Percentiles rank a stretch among this genome's conserved stretches.
phyloP scores from a whole-genome alignment of 2,113 vertebrate genomes.

The Clarias magur region DNA sequence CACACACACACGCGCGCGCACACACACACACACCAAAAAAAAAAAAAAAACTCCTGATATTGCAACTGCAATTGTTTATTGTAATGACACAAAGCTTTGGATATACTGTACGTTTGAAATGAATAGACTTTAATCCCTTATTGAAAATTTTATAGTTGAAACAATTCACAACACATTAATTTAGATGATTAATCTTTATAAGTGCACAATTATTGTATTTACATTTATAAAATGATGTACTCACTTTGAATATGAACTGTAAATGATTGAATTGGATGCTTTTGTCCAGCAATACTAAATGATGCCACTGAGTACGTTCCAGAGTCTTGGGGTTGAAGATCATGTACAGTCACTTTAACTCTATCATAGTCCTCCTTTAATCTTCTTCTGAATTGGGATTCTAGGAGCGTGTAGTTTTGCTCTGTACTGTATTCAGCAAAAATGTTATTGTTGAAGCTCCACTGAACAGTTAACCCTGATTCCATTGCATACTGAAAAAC shows the following conservation, averaged over 20 bases:
- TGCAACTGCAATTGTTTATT: too few relatives aligned
- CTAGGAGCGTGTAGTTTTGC: not conserved
- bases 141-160: not conserved
- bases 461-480: too few relatives aligned
- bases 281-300: not conserved
- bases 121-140: too few relatives aligned
- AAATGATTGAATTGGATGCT: not conserved
- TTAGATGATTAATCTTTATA: too few relatives aligned
- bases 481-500: too few relatives aligned
- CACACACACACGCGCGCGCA: too few relatives aligned
- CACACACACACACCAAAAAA: too few relatives aligned
- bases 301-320: not conserved
- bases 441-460: too few relatives aligned
- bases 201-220: not conserved
- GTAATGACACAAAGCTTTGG: too few relatives aligned
- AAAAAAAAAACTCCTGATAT: too few relatives aligned
- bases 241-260: not conserved
- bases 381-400: not conserved
- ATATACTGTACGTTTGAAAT: too few relatives aligned
- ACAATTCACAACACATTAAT: too few relatives aligned
- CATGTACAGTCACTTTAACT: not conserved
- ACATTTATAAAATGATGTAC: not conserved
- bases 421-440: not conserved
- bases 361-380: not conserved
- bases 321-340: conserved; percentile 10